These are phyloP conservation scores for Macroteleia sp. DNA, from an alignment of 2,888 invertebrate species.

Conservation along the genomic window DNA sequence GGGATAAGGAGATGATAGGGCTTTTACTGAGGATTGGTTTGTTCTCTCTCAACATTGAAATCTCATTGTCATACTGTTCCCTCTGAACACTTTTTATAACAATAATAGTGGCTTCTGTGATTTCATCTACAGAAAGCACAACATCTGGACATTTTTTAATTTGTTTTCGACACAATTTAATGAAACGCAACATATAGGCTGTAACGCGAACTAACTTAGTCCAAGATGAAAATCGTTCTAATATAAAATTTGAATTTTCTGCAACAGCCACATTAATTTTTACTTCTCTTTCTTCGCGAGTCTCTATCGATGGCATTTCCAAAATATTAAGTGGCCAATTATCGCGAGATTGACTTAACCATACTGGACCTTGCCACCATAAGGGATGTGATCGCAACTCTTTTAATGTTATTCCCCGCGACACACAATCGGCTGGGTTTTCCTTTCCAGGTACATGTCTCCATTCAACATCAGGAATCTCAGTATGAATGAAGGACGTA, in stretches of 20 bases:
- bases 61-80: neutral
- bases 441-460: constrained; percentile 55
- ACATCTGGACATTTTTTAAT: neutral
- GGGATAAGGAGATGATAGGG: neutral
- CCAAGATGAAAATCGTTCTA: too few species aligned
- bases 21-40: neutral
- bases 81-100: neutral
- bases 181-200: too few species aligned
- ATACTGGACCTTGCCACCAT: constrained; percentile 65
- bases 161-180: too few species aligned
- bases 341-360: neutral
- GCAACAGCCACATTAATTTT: too few species aligned
- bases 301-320: too few species aligned
- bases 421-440: constrained; percentile 68
- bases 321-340: too few species aligned
- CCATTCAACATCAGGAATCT: constrained; percentile 19
- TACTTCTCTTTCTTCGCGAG: too few species aligned
- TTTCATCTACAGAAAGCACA: neutral
- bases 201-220: too few species aligned
- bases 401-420: constrained; percentile 58
- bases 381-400: constrained; percentile 37
- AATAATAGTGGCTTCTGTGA: neutral
- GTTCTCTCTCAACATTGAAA: neutral
- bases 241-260: too few species aligned
- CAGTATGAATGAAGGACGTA: constrained; percentile 27